These are phyloP conservation scores for Schizopygopsis pylzovi DNA, from an alignment of 2,797 vertebrate genomes.

Conservation along the genomic window DNA sequence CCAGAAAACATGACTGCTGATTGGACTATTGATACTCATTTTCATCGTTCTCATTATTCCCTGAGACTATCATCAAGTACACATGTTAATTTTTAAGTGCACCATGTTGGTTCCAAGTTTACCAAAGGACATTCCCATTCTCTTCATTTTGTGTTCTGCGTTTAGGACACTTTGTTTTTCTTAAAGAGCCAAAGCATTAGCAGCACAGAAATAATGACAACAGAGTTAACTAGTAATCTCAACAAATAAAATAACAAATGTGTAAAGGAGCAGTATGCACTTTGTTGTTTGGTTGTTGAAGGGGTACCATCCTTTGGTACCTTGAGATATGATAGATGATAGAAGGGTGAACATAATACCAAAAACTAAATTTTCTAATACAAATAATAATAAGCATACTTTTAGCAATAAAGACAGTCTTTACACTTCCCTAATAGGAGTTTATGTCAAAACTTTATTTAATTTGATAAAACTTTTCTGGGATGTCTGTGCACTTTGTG, in stretches of 20 bases:
- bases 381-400: background rate
- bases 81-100: background rate
- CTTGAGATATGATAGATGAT: background rate
- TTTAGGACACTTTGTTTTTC: background rate
- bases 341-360: background rate
- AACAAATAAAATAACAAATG: background rate
- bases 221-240: background rate
- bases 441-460: conserved; percentile 16
- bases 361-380: background rate
- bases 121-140: background rate
- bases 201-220: background rate
- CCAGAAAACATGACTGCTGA: conserved; percentile 14
- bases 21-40: background rate
- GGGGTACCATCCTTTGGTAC: background rate
- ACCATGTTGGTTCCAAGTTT: background rate
- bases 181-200: background rate
- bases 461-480: conserved; percentile 6
- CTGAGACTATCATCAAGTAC: background rate
- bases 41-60: background rate
- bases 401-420: background rate
- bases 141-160: background rate
- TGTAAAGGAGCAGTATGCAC: background rate
- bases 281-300: background rate
- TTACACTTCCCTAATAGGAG: background rate
- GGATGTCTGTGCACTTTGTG: background rate